Percentiles rank a stretch among this genome's conserved stretches.
These are phyloP conservation scores for Drosophila niveifrons DNA, from an alignment of 2,888 invertebrate species.

Conservation along the genomic window DNA sequence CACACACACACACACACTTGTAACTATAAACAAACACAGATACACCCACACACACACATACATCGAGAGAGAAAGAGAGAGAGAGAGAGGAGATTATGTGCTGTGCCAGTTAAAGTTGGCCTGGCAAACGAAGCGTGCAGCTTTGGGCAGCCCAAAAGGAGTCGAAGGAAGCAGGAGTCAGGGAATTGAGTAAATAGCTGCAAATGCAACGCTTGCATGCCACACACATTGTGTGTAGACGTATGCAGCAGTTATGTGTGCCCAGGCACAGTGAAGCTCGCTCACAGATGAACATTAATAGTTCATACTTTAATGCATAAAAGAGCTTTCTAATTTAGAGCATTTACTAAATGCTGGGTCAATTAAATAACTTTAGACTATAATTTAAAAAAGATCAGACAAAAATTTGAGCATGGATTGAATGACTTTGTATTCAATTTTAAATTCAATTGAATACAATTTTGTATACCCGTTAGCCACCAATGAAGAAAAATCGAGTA, in stretches of 20 bases:
- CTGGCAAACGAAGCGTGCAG: constrained; percentile 36
- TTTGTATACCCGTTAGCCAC: too few relatives aligned
- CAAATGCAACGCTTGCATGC: constrained; percentile 58
- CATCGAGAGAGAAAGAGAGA: not conserved
- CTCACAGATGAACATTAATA: too few relatives aligned
- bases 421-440: too few relatives aligned
- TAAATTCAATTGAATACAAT: too few relatives aligned
- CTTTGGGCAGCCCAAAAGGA: constrained; percentile 26
- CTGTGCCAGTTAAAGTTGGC: constrained; percentile 52
- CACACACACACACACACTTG: constrained; percentile 10
- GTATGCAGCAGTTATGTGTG: constrained; percentile 15
- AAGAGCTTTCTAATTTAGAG: too few relatives aligned
- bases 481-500: too few relatives aligned
- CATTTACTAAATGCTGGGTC: too few relatives aligned
- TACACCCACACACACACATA: constrained; percentile 8
- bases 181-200: constrained; percentile 43
- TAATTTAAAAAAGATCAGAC: too few relatives aligned
- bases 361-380: too few relatives aligned
- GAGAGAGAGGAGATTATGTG: constrained; percentile 16
- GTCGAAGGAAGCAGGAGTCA: constrained; percentile 3
- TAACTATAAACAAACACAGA: not conserved
- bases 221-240: constrained; percentile 47
- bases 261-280: constrained; percentile 26
- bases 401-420: too few relatives aligned
- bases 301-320: too few relatives aligned